Base-by-base conservation (phyloP, 2,113 vertebrate species). In the Polyodon spathula region DNA sequence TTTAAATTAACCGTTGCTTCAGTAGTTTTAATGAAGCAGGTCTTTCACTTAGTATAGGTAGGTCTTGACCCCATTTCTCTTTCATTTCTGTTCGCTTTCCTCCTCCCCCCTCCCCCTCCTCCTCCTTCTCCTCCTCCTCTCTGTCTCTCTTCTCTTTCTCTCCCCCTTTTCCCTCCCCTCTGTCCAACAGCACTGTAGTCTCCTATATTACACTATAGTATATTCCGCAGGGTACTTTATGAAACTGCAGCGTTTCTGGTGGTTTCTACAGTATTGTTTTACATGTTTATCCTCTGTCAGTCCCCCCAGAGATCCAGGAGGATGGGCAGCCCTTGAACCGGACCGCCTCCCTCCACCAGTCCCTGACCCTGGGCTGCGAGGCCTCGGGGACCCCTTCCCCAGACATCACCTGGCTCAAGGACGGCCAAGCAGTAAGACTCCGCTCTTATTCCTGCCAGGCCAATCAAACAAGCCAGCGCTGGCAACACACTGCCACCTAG, bases 321-420 rank as follows among this genome's bases (percentile, higher is more conserved):
- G 79, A 85, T 0, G 73, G 76, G 11, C 81, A 59, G 57, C 65
- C 66, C 5, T 56, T 75, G 64, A 92, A 90, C n/a, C 73, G 91
- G 61, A 90, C 91, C 0, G 81, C 83, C 43, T 78, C 87, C 73
- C 77, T 84, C 1, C 87, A 84, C 58, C 90, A 92, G 74, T 75
- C 90, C 6, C 81, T 93, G 68, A 88, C 71, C 0, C 79, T 94
- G 57, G 79, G 86, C 61, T 94, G 92, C 53, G 88, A 91, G 0
- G 81, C 76, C 0, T 83, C 70, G 1, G 89, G 89, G 37, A 85
- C 78, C 43, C 92, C 92, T 1, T 68, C 78, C n/a, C 92, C 91
- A 0, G 62, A 75, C 38, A 71, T 93, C 62, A 58, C 67, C 39
- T 94, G 92, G 92, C 75, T 75, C 65, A 94, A 91, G 78, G 85